Evolutionary conservation across 2,797 vertebrate genomes (phyloP).

Genomic region (Betta splendens): DNA sequence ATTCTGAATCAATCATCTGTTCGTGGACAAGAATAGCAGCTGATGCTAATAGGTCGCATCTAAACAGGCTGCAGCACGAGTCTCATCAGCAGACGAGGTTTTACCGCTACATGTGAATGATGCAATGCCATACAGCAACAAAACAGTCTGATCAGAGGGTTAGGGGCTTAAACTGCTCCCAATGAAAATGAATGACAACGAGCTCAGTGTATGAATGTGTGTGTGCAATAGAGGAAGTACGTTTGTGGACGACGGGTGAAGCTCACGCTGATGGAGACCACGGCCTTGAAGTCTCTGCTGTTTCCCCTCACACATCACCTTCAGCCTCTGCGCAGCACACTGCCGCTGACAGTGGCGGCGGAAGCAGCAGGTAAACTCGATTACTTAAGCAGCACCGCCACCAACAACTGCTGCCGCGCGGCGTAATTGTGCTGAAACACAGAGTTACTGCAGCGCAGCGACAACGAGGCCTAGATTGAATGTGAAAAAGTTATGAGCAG

Average conservation of each 20-base stretch:
- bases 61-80: slow-evolving; percentile 51
- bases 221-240: slow-evolving; percentile 16
- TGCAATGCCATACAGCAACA: slow-evolving; percentile 43
- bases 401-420: slow-evolving; percentile 40
- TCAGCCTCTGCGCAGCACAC: slow-evolving; percentile 90
- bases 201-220: slow-evolving; percentile 10
- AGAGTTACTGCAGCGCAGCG: slow-evolving; percentile 35
- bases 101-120: slow-evolving; percentile 56
- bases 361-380: slow-evolving; percentile 55
- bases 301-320: slow-evolving; percentile 97
- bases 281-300: slow-evolving; percentile 89
- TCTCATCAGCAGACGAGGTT: slow-evolving; percentile 52
- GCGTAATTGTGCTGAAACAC: slow-evolving; percentile 54
- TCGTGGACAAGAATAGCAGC: slow-evolving; percentile 38
- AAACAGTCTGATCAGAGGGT: slow-evolving; percentile 50
- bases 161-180: slow-evolving; percentile 57
- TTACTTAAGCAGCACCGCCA: slow-evolving; percentile 55
- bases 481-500: slow-evolving; percentile 16
- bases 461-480: slow-evolving; percentile 26
- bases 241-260: slow-evolving; percentile 43
- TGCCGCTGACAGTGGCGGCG: slow-evolving; percentile 38
- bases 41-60: slow-evolving; percentile 45
- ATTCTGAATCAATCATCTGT: slow-evolving; percentile 45
- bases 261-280: no score
- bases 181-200: slow-evolving; percentile 54